phyloP scores from a whole-genome alignment of 2,113 vertebrate genomes.

The Danionella cerebrum region DNA sequence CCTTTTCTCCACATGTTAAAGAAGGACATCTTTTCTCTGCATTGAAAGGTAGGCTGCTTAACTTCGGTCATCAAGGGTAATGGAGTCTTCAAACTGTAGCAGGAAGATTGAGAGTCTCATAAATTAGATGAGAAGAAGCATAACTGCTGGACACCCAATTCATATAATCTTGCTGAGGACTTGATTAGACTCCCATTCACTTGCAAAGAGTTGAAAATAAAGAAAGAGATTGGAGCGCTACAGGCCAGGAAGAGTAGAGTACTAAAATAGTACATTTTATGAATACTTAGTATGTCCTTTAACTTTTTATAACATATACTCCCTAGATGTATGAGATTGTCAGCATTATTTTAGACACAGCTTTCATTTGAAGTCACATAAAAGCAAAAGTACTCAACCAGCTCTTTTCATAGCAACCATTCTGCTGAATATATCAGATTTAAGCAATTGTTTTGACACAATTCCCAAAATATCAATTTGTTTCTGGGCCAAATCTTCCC shows the following conservation, averaged over 20 bases:
- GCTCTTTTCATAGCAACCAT: not conserved
- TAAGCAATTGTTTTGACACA: no score
- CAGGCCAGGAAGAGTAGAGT: not conserved
- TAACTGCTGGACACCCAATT: constrained; percentile 13
- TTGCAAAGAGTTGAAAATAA: not conserved
- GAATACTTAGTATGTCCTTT: not conserved
- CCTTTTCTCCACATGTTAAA: not conserved
- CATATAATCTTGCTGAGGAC: constrained; percentile 1
- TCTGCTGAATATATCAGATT: no score
- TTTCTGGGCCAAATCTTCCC: no score
- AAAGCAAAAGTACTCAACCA: no score
- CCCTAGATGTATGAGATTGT: no score
- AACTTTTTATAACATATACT: no score
- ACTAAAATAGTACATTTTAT: not conserved
- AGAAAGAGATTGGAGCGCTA: not conserved
- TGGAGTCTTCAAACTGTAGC: constrained; percentile 8
- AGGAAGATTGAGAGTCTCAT: constrained; percentile 11
- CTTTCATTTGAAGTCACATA: not conserved
- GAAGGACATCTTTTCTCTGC: not conserved
- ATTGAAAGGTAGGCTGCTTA: not conserved
- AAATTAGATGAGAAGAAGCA: constrained; percentile 15
- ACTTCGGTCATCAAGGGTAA: not conserved
- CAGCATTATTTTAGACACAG: no score
- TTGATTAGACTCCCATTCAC: not conserved
- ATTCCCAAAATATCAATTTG: no score